These are phyloP conservation scores for Willisornis vidua DNA, from an alignment of 2,113 vertebrate species.

Conservation along the genomic window DNA sequence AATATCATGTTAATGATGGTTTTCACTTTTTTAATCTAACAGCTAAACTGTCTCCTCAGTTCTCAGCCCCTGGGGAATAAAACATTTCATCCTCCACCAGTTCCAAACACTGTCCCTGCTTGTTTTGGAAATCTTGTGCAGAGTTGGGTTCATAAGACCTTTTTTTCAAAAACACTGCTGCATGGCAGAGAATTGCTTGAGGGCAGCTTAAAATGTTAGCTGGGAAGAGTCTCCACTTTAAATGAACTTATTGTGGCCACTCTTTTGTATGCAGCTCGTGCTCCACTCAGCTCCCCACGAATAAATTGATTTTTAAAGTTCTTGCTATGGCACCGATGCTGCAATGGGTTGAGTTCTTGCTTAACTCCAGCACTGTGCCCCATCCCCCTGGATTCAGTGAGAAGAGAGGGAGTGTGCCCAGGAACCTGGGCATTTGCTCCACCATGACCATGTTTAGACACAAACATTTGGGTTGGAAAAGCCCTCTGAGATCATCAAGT, in stretches of 20 bases:
- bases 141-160: background rate
- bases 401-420: background rate
- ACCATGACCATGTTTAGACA: fast-evolving
- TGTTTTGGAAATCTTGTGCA: slow-evolving; percentile 16
- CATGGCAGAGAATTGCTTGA: slow-evolving; percentile 20
- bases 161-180: background rate
- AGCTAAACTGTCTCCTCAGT: background rate
- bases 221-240: background rate
- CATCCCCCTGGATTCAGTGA: background rate
- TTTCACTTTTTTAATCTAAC: background rate
- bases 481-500: background rate
- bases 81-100: background rate
- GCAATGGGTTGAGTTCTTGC: background rate
- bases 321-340: background rate
- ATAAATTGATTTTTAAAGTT: slow-evolving; percentile 3
- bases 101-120: background rate
- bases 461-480: background rate
- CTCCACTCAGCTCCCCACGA: background rate
- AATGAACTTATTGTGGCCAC: background rate
- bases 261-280: background rate
- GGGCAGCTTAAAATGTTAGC: slow-evolving; percentile 24
- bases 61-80: background rate
- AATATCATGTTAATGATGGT: background rate
- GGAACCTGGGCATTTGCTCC: background rate
- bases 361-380: background rate